phyloP scores from a whole-genome alignment of 2,113 vertebrate species.

The Epinephelus lanceolatus region DNA sequence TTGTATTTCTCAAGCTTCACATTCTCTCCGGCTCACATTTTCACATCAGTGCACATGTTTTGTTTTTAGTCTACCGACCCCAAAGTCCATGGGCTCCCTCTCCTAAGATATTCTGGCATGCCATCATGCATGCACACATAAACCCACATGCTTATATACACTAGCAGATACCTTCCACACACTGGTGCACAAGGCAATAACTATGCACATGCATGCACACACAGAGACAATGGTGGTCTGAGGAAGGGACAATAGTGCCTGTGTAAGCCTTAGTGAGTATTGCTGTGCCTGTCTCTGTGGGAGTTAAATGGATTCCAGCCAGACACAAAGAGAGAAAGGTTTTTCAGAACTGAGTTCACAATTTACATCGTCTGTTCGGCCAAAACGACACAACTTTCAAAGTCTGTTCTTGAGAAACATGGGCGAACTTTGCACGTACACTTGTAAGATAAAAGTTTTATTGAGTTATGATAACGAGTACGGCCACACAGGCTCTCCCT shows the following conservation, averaged over 20 bases:
- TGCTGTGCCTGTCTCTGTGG: conserved; percentile 71
- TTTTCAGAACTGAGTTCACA: conserved; percentile 19
- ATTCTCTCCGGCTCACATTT: conserved; percentile 16
- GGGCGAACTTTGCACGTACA: conserved; percentile 67
- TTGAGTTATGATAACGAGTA: conserved; percentile 57
- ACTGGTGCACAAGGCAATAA: conserved; percentile 51
- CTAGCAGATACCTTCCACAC: conserved; percentile 35
- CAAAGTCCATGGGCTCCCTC: conserved; percentile 1
- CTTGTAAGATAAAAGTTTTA: conserved; percentile 67
- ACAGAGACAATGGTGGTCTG: conserved; percentile 61
- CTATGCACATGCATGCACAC: conserved; percentile 55
- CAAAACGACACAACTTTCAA: conserved; percentile 52
- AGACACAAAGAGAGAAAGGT: conserved; percentile 16
- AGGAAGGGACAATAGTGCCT: conserved; percentile 64
- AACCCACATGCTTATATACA: conserved; percentile 32
- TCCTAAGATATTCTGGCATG: conserved; percentile 4
- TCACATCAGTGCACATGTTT: conserved; percentile 9
- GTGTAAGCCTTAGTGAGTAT: conserved; percentile 55
- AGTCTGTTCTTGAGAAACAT: conserved; percentile 52
- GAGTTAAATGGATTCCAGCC: conserved; percentile 52
- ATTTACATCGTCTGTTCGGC: conserved; percentile 7
- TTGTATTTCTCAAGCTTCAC: background rate
- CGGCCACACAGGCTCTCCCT: conserved; percentile 7
- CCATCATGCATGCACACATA: conserved; percentile 31
- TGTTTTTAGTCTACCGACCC: background rate